These are phyloP conservation scores for Anthopleura sola DNA, from an alignment of 64 coral and sea anemone genomes.

Conservation along the genomic window DNA sequence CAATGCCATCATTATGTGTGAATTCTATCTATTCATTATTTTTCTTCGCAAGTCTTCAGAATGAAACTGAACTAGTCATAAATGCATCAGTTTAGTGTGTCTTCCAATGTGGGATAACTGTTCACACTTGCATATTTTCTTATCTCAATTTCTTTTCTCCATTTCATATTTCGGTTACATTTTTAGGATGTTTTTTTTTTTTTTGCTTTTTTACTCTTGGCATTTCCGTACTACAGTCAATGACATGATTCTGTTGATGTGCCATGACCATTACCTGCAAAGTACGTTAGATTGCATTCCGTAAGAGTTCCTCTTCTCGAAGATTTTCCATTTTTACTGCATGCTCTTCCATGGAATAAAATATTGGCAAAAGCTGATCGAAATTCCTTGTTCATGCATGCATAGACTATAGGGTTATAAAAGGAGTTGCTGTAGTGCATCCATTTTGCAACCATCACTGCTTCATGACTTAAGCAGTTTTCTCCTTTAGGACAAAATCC, in stretches of 20 bases:
- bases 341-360: slow-evolving; percentile 23
- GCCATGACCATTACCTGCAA: not conserved
- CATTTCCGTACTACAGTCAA: not conserved
- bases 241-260: not conserved
- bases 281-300: not conserved
- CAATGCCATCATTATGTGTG: no score
- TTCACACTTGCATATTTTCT: no score
- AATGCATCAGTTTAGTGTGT: no score
- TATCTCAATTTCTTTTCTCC: no score
- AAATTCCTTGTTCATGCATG: slow-evolving; percentile 75
- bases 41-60: no score
- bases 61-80: no score
- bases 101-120: no score
- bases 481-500: slow-evolving; percentile 37
- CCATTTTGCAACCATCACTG: slow-evolving; percentile 79
- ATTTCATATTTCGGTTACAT: no score
- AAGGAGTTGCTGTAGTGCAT: slow-evolving; percentile 85
- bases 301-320: slow-evolving; percentile 14
- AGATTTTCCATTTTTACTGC: not conserved
- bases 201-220: no score
- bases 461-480: not conserved
- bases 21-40: no score
- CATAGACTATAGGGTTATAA: slow-evolving; percentile 76
- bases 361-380: slow-evolving; percentile 56
- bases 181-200: no score